These are phyloP conservation scores for Sepiola atlantica DNA, from an alignment of 2,888 invertebrate species.

Conservation along the genomic window DNA sequence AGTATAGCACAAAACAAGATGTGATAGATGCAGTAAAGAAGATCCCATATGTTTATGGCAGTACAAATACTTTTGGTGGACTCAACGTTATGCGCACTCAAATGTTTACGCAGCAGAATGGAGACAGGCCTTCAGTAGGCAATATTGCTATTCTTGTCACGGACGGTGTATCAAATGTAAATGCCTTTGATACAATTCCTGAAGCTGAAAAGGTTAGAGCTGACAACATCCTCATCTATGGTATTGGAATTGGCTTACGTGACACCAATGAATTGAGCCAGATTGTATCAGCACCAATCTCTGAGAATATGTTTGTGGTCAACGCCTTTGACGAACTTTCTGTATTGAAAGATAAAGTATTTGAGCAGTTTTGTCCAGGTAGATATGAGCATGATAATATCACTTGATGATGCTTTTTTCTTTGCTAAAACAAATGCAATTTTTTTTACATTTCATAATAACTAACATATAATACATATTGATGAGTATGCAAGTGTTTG, in stretches of 20 bases:
- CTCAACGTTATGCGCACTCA: constrained; percentile 61
- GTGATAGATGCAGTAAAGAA: constrained; percentile 59
- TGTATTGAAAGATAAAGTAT: constrained; percentile 56
- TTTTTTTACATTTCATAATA: background rate
- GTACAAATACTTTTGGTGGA: constrained; percentile 70
- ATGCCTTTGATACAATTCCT: constrained; percentile 64
- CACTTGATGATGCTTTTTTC: background rate
- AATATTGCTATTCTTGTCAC: background rate
- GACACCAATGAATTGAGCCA: constrained; percentile 62
- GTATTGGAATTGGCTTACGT: constrained; percentile 58
- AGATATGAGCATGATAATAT: background rate
- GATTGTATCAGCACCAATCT: constrained; percentile 60
- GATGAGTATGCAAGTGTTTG: background rate
- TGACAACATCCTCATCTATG: constrained; percentile 53
- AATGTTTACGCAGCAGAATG: constrained; percentile 61
- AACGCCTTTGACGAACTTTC: constrained; percentile 52
- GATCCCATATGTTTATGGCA: constrained; percentile 64
- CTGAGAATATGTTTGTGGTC: constrained; percentile 58
- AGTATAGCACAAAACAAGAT: constrained; percentile 53
- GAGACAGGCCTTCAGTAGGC: constrained; percentile 63
- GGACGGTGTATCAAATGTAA: constrained; percentile 64
- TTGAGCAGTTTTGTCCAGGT: constrained; percentile 59
- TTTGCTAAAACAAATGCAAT: background rate
- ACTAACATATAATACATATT: background rate
- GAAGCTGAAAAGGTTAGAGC: constrained; percentile 59